A percentile compares a stretch with the other conserved stretches of the same genome.
Conservation (phyloP, 2,797 vertebrate genomes). For the Macroramphosus scolopax region DNA sequence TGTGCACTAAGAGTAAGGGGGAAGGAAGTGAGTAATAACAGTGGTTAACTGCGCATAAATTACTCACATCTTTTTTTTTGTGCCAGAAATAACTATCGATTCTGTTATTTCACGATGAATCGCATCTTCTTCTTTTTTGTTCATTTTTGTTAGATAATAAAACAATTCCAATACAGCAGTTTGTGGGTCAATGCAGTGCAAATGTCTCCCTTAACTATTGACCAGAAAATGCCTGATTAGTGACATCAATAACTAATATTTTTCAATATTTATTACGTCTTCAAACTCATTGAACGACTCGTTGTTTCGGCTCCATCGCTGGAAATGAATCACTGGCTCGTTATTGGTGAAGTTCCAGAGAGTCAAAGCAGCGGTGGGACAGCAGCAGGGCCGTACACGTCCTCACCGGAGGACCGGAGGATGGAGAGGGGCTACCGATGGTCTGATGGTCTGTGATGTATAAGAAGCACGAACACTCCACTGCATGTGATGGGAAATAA, state of each 20-base stretch:
- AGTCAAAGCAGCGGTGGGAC: conserved; percentile 37
- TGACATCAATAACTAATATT: too few species aligned
- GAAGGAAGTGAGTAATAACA: conserved; percentile 1
- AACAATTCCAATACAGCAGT: too few species aligned
- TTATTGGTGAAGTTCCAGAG: conserved; percentile 53
- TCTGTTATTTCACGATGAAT: too few species aligned
- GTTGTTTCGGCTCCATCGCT: background rate
- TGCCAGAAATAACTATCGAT: too few species aligned
- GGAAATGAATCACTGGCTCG: background rate
- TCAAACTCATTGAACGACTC: background rate
- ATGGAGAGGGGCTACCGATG: conserved; percentile 60
- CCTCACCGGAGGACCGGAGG: conserved; percentile 41
- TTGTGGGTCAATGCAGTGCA: too few species aligned
- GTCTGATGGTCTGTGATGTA: conserved; percentile 52
- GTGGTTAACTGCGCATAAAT: background rate
- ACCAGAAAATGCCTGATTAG: too few species aligned
- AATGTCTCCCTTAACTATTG: too few species aligned
- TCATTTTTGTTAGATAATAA: too few species aligned
- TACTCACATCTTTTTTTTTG: conserved; percentile 2
- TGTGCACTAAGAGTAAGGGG: background rate
- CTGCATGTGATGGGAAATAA: conserved; percentile 48
- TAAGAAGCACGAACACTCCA: conserved; percentile 24
- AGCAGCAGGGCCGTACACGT: conserved; percentile 38
- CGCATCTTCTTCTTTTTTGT: too few species aligned
- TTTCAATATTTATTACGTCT: too few species aligned